These are phyloP conservation scores for Arremon brunneinucha DNA, from an alignment of 2,797 vertebrate genomes.

Conservation along the genomic window DNA sequence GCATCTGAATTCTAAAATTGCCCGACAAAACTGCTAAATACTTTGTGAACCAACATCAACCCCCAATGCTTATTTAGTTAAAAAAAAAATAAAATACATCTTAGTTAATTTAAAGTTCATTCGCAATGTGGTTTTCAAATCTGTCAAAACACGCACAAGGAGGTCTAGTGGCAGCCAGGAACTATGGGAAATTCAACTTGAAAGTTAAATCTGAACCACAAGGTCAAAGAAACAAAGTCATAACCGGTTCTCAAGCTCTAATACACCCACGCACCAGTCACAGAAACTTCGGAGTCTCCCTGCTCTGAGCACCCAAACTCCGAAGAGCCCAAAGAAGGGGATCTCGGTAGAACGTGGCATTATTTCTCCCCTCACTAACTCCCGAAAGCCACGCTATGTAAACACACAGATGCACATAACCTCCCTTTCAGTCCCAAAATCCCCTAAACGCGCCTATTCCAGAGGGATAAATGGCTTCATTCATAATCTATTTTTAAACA, in stretches of 20 bases:
- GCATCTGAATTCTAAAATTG: not conserved
- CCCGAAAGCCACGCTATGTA: not conserved
- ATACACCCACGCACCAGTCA: slow-evolving; percentile 45
- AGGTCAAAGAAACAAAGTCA: slow-evolving; percentile 70
- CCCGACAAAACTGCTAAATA: not conserved
- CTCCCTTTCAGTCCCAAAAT: slow-evolving; percentile 38
- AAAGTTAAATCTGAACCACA: slow-evolving; percentile 65
- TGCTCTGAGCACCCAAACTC: not conserved
- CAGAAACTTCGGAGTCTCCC: not conserved
- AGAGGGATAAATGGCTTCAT: slow-evolving; percentile 45
- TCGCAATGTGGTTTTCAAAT: slow-evolving; percentile 39
- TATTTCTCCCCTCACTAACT: not conserved
- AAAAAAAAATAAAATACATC: slow-evolving; percentile 21
- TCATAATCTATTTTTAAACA: slow-evolving; percentile 57
- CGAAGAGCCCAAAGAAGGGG: not conserved
- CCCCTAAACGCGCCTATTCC: slow-evolving; percentile 16
- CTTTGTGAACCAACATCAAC: not conserved
- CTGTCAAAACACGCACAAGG: slow-evolving; percentile 54
- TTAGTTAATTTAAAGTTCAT: slow-evolving; percentile 21
- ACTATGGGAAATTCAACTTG: slow-evolving; percentile 65
- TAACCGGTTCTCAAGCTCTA: slow-evolving; percentile 56
- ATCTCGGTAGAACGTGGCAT: not conserved
- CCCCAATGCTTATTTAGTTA: not conserved
- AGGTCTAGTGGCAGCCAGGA: slow-evolving; percentile 41
- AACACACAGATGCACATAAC: slow-evolving; percentile 32